Conservation (phyloP, 1,140 invertebrate species). For the Andricus grossulariae region DNA sequence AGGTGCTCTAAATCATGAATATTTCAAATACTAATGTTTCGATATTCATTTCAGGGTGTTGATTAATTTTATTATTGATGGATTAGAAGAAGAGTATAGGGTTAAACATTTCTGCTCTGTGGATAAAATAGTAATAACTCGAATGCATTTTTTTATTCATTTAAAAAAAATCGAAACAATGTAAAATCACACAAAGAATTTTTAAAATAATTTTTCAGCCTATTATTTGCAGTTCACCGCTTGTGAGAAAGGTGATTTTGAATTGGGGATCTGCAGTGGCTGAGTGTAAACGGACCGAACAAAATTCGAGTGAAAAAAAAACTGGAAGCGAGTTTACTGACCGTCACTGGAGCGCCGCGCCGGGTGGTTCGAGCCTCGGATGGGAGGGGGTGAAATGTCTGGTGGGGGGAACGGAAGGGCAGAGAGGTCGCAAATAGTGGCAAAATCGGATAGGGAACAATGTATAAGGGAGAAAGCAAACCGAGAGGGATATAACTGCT, state of each 20-base stretch:
- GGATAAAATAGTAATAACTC: no score
- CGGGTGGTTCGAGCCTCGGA: background rate
- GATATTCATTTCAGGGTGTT: no score
- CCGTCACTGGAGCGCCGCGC: background rate
- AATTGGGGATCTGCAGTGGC: background rate
- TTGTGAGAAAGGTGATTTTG: slow-evolving; percentile 27
- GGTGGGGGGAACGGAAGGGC: slow-evolving; percentile 6
- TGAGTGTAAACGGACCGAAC: background rate
- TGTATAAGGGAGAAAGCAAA: slow-evolving; percentile 22
- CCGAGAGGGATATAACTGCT: slow-evolving; percentile 24
- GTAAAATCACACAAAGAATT: no score
- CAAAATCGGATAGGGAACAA: slow-evolving; percentile 21
- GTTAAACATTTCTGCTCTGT: no score
- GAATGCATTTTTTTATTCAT: no score
- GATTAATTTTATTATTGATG: no score
- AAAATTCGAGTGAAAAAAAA: slow-evolving; percentile 16
- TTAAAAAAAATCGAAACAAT: no score
- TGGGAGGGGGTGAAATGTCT: background rate
- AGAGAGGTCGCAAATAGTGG: slow-evolving; percentile 31
- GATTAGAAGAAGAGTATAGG: no score
- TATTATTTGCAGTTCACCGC: background rate
- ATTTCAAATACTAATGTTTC: no score
- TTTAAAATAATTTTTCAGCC: background rate
- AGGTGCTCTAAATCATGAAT: no score
- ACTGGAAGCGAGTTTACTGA: background rate